Evolutionary conservation across 1,140 invertebrate species (phyloP).

Genomic region (Drosophila sucinea): DNA sequence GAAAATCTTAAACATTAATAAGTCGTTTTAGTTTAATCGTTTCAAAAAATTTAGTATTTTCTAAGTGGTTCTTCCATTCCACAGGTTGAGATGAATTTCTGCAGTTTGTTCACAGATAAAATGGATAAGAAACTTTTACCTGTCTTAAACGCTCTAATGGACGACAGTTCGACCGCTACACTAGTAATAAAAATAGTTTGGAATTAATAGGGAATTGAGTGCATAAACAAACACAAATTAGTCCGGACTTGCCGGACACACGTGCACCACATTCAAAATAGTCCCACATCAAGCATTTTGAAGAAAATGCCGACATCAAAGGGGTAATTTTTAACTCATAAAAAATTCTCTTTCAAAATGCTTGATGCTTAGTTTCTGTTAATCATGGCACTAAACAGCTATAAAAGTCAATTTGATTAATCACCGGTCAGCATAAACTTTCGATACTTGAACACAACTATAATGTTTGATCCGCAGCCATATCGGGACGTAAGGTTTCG

Average conservation of each 20-base stretch:
- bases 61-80: too few relatives aligned
- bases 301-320: conserved; percentile 10
- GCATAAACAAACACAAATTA: conserved; percentile 6
- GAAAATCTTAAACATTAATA: neutral
- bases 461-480: conserved; percentile 42
- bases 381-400: neutral
- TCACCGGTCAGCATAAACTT: neutral
- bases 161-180: too few relatives aligned
- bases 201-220: neutral
- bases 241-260: neutral
- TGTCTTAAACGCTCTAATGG: too few relatives aligned
- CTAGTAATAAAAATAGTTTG: too few relatives aligned
- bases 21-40: neutral
- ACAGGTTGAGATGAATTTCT: too few relatives aligned
- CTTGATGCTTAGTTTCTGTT: neutral
- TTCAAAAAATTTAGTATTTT: neutral
- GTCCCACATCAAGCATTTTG: neutral
- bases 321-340: conserved; percentile 31
- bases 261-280: conserved; percentile 2
- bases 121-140: too few relatives aligned
- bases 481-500: conserved; percentile 40
- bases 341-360: conserved; percentile 42
- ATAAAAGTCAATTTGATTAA: conserved; percentile 27
- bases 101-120: too few relatives aligned
- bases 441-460: neutral